Percentiles rank a stretch among this genome's conserved stretches.
These are phyloP conservation scores for Petromus typicus DNA, from an alignment of 2,113 vertebrate genomes.

Conservation along the genomic window DNA sequence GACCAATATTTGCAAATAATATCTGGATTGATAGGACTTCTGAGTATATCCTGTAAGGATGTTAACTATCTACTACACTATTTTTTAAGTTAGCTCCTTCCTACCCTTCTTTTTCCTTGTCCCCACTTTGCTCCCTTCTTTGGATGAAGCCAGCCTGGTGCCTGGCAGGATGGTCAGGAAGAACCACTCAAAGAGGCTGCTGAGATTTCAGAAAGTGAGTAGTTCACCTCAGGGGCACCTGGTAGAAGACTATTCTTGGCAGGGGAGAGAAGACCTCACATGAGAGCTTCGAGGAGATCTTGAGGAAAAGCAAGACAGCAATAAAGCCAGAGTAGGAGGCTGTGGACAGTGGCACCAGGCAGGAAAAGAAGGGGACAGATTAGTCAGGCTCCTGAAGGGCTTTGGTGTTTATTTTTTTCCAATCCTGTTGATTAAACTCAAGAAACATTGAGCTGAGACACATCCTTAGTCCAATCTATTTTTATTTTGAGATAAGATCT, in stretches of 20 bases:
- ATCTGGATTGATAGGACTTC: conserved; percentile 22
- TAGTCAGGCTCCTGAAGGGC: background rate
- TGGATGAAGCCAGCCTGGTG: background rate
- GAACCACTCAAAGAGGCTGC: background rate
- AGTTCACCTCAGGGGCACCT: background rate
- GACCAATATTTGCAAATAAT: conserved; percentile 11
- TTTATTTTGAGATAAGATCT: background rate
- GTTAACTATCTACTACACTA: background rate
- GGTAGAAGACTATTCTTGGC: background rate
- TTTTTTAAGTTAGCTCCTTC: background rate
- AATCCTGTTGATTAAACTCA: background rate
- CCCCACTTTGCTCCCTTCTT: background rate
- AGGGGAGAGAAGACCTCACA: background rate
- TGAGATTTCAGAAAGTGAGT: background rate
- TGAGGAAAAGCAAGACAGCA: background rate
- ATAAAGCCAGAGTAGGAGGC: background rate
- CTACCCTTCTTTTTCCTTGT: no score
- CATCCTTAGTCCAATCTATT: background rate
- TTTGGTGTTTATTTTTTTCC: no score
- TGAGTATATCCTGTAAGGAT: background rate
- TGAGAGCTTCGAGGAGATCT: background rate
- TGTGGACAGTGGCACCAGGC: accelerated
- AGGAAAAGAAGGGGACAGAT: background rate
- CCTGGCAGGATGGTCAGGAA: background rate
- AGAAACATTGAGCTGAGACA: background rate